phyloP scores from a whole-genome alignment of 2,113 vertebrate species.

The Bolborhynchus lineola region DNA sequence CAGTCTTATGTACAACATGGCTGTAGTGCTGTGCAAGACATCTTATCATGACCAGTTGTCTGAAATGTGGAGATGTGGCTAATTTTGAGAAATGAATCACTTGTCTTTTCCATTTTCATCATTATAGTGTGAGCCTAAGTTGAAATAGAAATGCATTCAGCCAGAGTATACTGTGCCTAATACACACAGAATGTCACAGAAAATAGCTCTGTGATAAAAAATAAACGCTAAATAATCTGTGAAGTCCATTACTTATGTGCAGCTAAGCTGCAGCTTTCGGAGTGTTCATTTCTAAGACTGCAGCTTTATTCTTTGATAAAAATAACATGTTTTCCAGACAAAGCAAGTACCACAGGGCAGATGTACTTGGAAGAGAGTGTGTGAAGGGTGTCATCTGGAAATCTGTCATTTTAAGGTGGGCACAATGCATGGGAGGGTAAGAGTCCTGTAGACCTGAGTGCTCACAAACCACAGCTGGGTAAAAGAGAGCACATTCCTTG shows the following conservation, averaged over 20 bases:
- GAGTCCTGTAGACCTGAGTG: neutral
- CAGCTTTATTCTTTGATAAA: neutral
- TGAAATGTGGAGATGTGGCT: neutral
- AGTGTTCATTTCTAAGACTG: rapidly evolving
- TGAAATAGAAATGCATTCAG: neutral
- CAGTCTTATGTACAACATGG: neutral
- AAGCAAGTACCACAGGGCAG: neutral
- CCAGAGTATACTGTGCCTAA: neutral
- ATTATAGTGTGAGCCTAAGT: rapidly evolving
- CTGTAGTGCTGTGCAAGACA: neutral
- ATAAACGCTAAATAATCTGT: neutral
- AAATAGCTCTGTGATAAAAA: neutral
- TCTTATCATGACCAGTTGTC: neutral
- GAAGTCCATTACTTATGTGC: neutral
- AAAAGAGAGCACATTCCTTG: rapidly evolving
- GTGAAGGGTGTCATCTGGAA: rapidly evolving
- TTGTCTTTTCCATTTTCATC: neutral
- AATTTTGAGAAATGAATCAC: neutral
- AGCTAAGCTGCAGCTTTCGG: neutral
- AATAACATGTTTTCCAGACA: neutral
- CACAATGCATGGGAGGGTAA: rapidly evolving
- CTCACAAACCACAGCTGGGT: no score
- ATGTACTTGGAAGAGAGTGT: rapidly evolving
- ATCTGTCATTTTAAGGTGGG: rapidly evolving
- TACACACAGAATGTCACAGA: neutral